Base-by-base conservation (phyloP, 1,140 invertebrate species). In the Diuraphis noxia region DNA sequence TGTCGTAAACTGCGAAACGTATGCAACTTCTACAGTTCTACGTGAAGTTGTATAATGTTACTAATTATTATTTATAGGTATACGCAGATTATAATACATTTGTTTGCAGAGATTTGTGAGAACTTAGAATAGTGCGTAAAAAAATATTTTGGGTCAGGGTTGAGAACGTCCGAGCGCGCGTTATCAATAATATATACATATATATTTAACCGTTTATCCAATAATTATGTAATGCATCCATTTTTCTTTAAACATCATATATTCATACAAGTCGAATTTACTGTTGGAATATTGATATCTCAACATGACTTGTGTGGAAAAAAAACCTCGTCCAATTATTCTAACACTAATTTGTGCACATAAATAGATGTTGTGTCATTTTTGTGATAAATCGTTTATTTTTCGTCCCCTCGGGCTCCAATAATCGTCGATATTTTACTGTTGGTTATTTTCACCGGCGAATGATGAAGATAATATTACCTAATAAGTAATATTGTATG, bases 131-230 rank as follows among this genome's bases (percentile, higher is more conserved):
- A 38, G 23, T 41, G 23, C 41, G 10, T 34, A 82, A n/a, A n/a
- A n/a, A n/a, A n/a, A 10, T 38, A 19, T 85, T 85, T 43, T 34
- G 43, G 43, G 84, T 85, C 84, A 85, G 84, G 84, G 84, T 49
- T 85, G 84, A n/a, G 34, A 85, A 85, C 19, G 17, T 21, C 41
- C 25, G 38, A 82, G 77, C 34, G 6, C 36, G 21, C 8, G 21
- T 79, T 36, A 34, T 36, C 34, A 21, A 36, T 23, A 79, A 23
- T 79, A 38, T 79, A 38, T 34, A 6, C 17, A 46, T 43, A 43
- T 25, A 56, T 30, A 56, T 4, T 4, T 21, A 38, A 25, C 0
- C 38, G 25, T 82, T 82, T 82, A 82, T 82, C 25, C 34, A 1
- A 79, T 79, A 79, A 23, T 38, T 36, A 36, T 79, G 36, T 79